Conservation (phyloP, 1,140 invertebrate genomes). For the Lepidotrigona ventralis region DNA sequence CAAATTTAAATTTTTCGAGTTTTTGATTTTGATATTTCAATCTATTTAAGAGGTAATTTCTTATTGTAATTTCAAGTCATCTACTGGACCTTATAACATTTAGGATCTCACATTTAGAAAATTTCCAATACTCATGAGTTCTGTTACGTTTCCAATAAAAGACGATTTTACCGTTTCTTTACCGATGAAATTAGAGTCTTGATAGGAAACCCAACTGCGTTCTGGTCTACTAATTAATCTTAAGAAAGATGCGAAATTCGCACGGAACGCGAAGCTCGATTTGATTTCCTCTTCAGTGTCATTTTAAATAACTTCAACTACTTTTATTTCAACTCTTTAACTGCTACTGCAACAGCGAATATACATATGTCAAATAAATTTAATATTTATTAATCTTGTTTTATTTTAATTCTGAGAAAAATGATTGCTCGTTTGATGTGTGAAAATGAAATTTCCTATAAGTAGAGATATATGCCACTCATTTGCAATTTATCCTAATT, state of each 20-base stretch:
- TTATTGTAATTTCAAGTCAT: too few relatives aligned
- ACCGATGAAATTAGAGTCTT: slow-evolving; percentile 1
- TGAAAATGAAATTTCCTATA: too few relatives aligned
- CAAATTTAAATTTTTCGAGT: not conserved
- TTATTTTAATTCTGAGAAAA: too few relatives aligned
- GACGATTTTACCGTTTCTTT: not conserved
- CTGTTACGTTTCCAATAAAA: not conserved
- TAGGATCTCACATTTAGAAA: too few relatives aligned
- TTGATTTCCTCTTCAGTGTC: not conserved
- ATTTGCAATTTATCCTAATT: too few relatives aligned
- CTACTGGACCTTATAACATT: not conserved
- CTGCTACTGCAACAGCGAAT: not conserved
- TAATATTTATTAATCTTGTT: not conserved
- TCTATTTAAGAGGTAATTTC: too few relatives aligned
- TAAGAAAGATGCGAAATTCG: not conserved
- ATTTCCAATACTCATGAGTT: too few relatives aligned
- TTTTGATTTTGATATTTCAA: too few relatives aligned
- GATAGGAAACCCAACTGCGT: slow-evolving; percentile 8
- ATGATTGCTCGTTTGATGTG: too few relatives aligned
- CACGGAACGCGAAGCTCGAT: too few relatives aligned
- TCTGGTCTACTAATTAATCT: slow-evolving; percentile 2
- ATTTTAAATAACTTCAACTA: not conserved
- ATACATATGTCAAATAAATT: not conserved
- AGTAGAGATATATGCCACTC: too few relatives aligned
- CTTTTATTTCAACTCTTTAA: too few relatives aligned